Evolutionary conservation across 2,113 vertebrate species (phyloP).

Genomic region (Perccottus glenii): DNA sequence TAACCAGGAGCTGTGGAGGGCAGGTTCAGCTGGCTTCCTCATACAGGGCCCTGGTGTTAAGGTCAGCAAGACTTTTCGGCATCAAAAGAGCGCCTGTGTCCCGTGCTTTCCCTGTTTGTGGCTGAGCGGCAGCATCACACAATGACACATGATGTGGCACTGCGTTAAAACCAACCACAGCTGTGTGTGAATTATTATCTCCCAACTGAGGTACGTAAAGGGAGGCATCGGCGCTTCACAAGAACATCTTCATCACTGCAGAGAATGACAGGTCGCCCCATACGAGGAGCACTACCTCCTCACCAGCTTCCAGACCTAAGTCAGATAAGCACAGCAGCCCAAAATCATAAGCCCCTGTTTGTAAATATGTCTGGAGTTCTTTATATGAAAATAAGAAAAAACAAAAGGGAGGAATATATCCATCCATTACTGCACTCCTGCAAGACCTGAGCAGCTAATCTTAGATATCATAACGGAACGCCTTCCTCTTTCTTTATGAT

Average conservation of each 20-base stretch:
- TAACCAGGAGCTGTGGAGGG: too few relatives aligned
- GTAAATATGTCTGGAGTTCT: slow-evolving; percentile 35
- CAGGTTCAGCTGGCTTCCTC: too few relatives aligned
- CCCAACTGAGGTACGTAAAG: slow-evolving; percentile 53
- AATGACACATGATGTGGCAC: slow-evolving; percentile 54
- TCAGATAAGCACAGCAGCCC: slow-evolving; percentile 33
- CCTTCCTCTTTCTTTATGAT: slow-evolving; percentile 63
- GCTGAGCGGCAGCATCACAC: slow-evolving; percentile 52
- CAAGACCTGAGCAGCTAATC: slow-evolving; percentile 62
- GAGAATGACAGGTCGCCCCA: slow-evolving; percentile 66
- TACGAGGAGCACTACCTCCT: slow-evolving; percentile 47
- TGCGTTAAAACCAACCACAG: slow-evolving; percentile 62
- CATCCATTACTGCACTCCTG: slow-evolving; percentile 41
- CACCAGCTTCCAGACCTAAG: slow-evolving; percentile 37
- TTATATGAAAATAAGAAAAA: slow-evolving; percentile 29
- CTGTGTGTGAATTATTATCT: slow-evolving; percentile 69
- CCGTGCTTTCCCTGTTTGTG: slow-evolving; percentile 40
- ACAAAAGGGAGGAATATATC: not conserved
- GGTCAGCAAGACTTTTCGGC: too few relatives aligned
- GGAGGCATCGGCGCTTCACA: slow-evolving; percentile 66
- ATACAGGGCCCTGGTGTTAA: too few relatives aligned
- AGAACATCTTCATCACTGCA: slow-evolving; percentile 74
- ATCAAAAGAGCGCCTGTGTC: too few relatives aligned
- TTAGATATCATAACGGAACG: slow-evolving; percentile 71
- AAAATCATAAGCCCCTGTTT: slow-evolving; percentile 35